These are phyloP conservation scores for Poliocrania exsul DNA, from an alignment of 2,797 vertebrate genomes.

Conservation along the genomic window DNA sequence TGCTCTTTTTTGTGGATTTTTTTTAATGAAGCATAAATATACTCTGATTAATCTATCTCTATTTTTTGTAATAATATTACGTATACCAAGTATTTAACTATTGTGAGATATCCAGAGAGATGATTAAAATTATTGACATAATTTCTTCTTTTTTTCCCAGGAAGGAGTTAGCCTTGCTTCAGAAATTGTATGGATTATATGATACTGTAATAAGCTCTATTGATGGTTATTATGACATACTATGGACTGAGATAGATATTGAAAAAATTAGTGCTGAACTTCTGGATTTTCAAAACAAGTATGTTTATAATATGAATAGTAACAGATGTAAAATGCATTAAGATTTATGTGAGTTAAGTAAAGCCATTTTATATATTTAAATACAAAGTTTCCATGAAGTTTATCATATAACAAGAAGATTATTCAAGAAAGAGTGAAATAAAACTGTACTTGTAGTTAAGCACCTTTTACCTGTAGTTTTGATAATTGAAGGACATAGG, in stretches of 20 bases:
- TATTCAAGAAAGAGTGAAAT: neutral
- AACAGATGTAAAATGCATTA: neutral
- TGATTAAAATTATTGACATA: neutral
- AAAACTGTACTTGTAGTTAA: neutral
- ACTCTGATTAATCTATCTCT: neutral
- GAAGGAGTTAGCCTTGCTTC: constrained; percentile 84
- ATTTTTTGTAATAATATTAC: neutral
- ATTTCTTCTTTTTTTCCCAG: constrained; percentile 46
- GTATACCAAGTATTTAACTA: neutral
- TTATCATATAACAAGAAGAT: neutral
- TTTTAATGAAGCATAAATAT: neutral
- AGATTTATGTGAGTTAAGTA: neutral
- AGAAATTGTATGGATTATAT: constrained; percentile 86
- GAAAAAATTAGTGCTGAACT: constrained; percentile 84
- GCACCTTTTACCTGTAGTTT: neutral
- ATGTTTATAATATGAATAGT: neutral
- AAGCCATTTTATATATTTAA: neutral
- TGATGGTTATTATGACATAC: constrained; percentile 80
- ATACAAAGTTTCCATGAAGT: neutral
- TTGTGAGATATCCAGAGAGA: neutral
- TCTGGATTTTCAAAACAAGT: constrained; percentile 85
- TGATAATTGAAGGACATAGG: rapidly evolving
- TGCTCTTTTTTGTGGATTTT: neutral
- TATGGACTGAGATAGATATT: constrained; percentile 83
- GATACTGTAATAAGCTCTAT: constrained; percentile 83